Evolutionary conservation across 1,140 invertebrate species (phyloP).

Genomic region (Drosophila ohnishii): DNA sequence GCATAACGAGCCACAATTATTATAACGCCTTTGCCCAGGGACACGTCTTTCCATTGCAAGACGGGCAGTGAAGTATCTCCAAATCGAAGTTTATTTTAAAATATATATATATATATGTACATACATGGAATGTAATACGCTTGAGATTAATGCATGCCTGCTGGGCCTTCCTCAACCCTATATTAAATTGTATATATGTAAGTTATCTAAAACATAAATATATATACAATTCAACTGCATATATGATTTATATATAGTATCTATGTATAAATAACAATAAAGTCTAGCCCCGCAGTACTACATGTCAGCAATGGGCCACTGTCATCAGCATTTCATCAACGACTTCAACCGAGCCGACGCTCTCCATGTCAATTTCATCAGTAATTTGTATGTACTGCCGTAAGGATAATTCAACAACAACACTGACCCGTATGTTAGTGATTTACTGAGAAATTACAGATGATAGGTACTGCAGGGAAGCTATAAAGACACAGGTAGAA

Average conservation of each 20-base stretch:
- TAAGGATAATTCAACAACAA: too few species aligned
- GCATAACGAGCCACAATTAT: not conserved
- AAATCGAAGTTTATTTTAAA: conserved; percentile 1
- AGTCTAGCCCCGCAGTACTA: too few species aligned
- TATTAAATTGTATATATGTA: conserved; percentile 26
- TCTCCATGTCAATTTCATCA: too few species aligned
- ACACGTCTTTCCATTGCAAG: not conserved
- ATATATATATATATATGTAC: not conserved
- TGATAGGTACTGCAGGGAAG: not conserved
- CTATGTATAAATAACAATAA: not conserved
- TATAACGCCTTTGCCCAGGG: not conserved
- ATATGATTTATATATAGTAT: too few species aligned
- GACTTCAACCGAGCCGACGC: too few species aligned
- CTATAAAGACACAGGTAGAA: not conserved
- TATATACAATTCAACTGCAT: conserved; percentile 20
- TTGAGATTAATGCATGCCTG: not conserved
- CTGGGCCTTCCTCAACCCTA: not conserved
- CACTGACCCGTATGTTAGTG: too few species aligned
- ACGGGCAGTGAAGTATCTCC: not conserved
- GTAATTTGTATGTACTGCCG: too few species aligned
- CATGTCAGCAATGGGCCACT: too few species aligned
- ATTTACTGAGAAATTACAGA: too few species aligned
- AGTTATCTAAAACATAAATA: conserved; percentile 12
- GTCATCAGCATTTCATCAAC: too few species aligned
- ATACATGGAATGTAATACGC: conserved; percentile 8